Percentiles rank a stretch among this genome's conserved stretches.
phyloP scores from a whole-genome alignment of 2,888 invertebrate species.

The Chironomus tentans region DNA sequence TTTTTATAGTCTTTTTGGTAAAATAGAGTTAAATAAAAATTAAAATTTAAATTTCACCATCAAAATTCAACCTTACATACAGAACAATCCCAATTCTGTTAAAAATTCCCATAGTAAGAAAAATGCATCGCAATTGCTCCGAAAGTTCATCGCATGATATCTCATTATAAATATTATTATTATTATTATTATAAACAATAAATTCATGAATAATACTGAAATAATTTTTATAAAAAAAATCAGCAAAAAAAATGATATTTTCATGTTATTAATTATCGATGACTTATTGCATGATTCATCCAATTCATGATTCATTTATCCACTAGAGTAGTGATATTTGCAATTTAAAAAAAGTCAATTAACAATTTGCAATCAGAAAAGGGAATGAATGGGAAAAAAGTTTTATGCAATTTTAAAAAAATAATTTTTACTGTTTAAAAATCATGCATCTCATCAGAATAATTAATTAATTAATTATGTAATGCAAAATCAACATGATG shows the following conservation, averaged over 20 bases:
- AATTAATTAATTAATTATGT: slow-evolving; percentile 21
- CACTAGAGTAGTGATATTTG: not conserved
- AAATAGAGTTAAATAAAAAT: too few relatives aligned
- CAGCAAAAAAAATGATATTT: not conserved
- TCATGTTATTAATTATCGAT: slow-evolving; percentile 5
- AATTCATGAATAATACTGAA: too few relatives aligned
- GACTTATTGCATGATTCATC: not conserved
- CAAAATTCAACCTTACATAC: too few relatives aligned
- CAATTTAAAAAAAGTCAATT: slow-evolving; percentile 5
- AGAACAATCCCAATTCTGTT: too few relatives aligned
- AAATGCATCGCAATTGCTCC: too few relatives aligned
- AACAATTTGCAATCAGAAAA: slow-evolving; percentile 1
- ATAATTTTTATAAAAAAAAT: not conserved
- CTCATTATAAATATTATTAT: not conserved
- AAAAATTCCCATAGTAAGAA: too few relatives aligned
- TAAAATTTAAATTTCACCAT: too few relatives aligned
- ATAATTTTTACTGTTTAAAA: not conserved
- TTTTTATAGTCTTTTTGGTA: too few relatives aligned
- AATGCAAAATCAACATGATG: slow-evolving; percentile 16
- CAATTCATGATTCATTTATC: not conserved
- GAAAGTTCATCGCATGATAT: not conserved
- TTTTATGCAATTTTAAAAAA: not conserved
- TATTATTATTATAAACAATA: too few relatives aligned
- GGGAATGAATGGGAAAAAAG: not conserved
- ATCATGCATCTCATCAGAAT: slow-evolving; percentile 12